Base-by-base conservation (phyloP, 2,888 invertebrate genomes). In the Sarcophaga rosellei region DNA sequence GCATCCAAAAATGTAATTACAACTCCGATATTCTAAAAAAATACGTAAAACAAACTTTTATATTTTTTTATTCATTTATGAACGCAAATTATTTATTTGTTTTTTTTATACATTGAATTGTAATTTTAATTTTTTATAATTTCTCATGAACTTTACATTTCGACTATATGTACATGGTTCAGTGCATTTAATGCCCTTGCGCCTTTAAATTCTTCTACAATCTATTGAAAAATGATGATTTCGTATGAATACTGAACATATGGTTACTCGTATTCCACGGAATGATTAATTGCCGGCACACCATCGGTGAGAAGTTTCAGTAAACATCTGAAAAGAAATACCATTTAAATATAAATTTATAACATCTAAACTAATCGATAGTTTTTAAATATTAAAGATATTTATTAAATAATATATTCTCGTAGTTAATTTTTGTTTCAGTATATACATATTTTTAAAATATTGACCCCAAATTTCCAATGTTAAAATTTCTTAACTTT, bases 241-340 rank as follows among this genome's bases (percentile, higher is more conserved):
- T 11, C 47, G 15, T 80, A 53, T 47, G 11, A 57, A 10, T 35
- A 74, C n/a, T 6, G 25, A 79, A 72, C 82, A 80, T 76, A 68
- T 80, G 79, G 76, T 69, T 53, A 47, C 25, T 82, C 63, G 53
- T 21, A 47, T 11, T 11, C 47, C 15, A 47, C 15, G 4, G 47
- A 47, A 75, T 88, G 88, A 88, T 86, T 85, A 84, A 88, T 88
- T 78, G 25, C 57, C 72, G 47, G 25, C 73, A 73, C 45, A 66
- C 66, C 70, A 79, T 47, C 75, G 79, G 70, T 35, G 70, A 80
- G 57, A 75, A 76, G 59, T 79, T 82, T 61, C 23, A 47, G 25
- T 69, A 63, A 79, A 72, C 53, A 79, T 62, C 85, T 82, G 76
- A 59, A 81, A 85, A 77, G n/a, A 81, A 62, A 81, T 23, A 59